phyloP scores from a whole-genome alignment of 2,888 invertebrate species.

The Laspeyria flexula region DNA sequence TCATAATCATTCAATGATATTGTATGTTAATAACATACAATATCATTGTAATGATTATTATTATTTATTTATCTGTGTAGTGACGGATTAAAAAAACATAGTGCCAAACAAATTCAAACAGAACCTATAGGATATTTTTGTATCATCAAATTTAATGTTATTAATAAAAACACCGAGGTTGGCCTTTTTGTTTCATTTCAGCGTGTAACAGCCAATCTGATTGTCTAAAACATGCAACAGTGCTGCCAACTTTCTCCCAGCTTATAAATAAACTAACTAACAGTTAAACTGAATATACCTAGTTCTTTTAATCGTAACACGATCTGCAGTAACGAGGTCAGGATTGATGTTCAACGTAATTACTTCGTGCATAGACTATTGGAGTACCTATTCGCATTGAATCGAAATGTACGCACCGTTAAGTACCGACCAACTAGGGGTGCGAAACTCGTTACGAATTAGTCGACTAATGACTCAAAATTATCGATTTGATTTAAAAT shows the following conservation, averaged over 20 bases:
- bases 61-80: too few relatives aligned
- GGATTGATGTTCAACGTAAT: constrained; percentile 59
- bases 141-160: too few relatives aligned
- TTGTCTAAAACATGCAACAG: neutral
- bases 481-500: neutral
- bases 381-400: too few relatives aligned
- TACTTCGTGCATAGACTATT: constrained; percentile 51
- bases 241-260: constrained; percentile 15
- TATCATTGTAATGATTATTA: constrained; percentile 22
- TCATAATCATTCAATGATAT: too few relatives aligned
- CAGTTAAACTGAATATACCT: constrained; percentile 18
- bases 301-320: constrained; percentile 40
- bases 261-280: constrained; percentile 21
- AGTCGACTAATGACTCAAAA: constrained; percentile 8
- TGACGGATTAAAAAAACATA: too few relatives aligned
- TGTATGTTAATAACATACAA: too few relatives aligned
- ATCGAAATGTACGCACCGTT: constrained; percentile 33
- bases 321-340: constrained; percentile 35
- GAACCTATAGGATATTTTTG: too few relatives aligned
- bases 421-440: constrained; percentile 27
- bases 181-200: too few relatives aligned
- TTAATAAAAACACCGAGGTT: too few relatives aligned
- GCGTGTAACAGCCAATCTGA: neutral
- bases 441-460: constrained; percentile 13
- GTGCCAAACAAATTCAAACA: too few relatives aligned